Percentiles rank a stretch among this genome's conserved stretches.
Evolutionary conservation across 2,113 vertebrate species (phyloP).

Genomic region (Periophthalmus modestus): DNA sequence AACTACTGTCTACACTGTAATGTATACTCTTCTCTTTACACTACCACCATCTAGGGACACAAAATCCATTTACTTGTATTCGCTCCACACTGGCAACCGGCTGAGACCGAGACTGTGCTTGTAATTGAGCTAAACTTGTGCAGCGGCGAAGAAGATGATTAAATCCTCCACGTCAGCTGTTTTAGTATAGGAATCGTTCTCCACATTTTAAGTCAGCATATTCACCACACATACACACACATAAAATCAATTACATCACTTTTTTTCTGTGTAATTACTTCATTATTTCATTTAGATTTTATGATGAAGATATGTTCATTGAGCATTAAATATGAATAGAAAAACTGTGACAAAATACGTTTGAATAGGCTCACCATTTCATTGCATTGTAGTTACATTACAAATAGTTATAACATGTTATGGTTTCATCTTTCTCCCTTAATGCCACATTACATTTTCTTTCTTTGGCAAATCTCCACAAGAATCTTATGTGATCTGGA

Average conservation of each 20-base stretch:
- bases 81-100: slow-evolving; percentile 4
- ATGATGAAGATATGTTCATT: not conserved
- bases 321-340: too few species aligned
- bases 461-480: too few species aligned
- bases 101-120: slow-evolving; percentile 8
- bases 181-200: not conserved
- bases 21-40: not conserved
- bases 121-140: slow-evolving; percentile 21
- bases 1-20: not conserved
- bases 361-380: not conserved
- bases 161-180: slow-evolving; percentile 9
- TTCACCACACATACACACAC: too few species aligned
- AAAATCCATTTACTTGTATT: not conserved
- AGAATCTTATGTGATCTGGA: too few species aligned
- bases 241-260: too few species aligned
- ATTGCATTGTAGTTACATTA: not conserved
- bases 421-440: too few species aligned
- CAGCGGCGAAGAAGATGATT: not conserved
- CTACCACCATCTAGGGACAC: not conserved
- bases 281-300: not conserved
- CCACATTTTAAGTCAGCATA: too few species aligned
- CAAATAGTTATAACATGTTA: too few species aligned
- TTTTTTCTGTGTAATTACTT: too few species aligned
- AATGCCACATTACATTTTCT: too few species aligned
- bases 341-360: too few species aligned